These are phyloP conservation scores for Manis crassicaudata DNA, from an alignment of 2,797 vertebrate genomes.

Conservation along the genomic window DNA sequence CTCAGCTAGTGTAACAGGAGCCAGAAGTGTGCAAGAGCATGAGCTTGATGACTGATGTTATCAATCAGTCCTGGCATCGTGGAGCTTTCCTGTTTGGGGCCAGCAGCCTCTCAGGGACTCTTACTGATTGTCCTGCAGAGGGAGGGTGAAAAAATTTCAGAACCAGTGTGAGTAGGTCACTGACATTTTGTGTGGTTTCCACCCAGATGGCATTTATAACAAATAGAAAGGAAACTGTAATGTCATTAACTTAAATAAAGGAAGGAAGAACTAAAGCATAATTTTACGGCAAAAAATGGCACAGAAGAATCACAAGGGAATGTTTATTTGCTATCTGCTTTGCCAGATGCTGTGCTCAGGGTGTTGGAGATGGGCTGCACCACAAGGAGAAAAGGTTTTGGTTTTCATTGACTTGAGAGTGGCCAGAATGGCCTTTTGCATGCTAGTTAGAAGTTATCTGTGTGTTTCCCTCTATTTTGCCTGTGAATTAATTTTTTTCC, in stretches of 20 bases:
- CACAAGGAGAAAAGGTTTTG: not conserved
- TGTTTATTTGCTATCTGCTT: not conserved
- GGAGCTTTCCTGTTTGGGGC: slow-evolving; percentile 22
- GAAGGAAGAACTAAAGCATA: slow-evolving; percentile 40
- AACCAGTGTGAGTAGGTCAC: not conserved
- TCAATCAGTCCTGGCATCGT: not conserved
- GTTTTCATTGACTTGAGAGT: not conserved
- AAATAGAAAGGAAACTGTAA: slow-evolving; percentile 43
- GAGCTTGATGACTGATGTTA: not conserved
- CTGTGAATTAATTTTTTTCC: not conserved
- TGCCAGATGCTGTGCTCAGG: not conserved
- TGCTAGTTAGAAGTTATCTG: not conserved
- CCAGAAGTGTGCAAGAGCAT: slow-evolving; percentile 10
- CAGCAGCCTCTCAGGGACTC: not conserved
- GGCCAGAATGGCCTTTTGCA: not conserved
- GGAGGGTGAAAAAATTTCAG: not conserved
- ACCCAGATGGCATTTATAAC: not conserved
- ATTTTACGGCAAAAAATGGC: slow-evolving; percentile 24
- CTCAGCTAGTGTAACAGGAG: slow-evolving; percentile 56
- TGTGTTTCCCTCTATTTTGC: not conserved
- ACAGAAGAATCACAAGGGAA: not conserved
- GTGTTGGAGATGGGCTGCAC: not conserved
- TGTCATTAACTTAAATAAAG: slow-evolving; percentile 45
- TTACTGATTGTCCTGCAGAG: not conserved
- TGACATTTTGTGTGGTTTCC: not conserved